Base-by-base conservation (phyloP, 2,113 vertebrate genomes). In the Eubucco bourcierii region DNA sequence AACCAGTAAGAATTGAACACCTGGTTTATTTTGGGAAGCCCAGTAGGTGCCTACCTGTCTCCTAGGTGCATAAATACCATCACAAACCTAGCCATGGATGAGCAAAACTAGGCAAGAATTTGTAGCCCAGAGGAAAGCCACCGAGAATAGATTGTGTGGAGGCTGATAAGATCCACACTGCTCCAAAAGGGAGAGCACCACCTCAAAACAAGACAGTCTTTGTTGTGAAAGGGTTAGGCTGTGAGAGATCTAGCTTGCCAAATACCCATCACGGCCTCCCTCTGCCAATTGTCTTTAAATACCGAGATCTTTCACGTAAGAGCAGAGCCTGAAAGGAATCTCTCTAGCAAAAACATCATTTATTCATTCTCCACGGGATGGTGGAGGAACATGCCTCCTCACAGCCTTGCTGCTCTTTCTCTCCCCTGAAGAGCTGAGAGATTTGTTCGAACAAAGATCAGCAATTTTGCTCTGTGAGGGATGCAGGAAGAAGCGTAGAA, bases 161-260 rank as follows among this genome's bases (percentile, higher is more conserved):
- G 68, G 58, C 83, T 95, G 95, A 93, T 96, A 95, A 96, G 92
- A 95, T 94, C 80, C 93, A 5, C 44, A 29, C 24, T 90, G 73
- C 82, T 91, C 88, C 85, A 80, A 91, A 90, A 75, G 28, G 31
- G 76, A 80, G 90, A 90, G 61, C 33, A 93, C 41, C 85, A 91
- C 76, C 94, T 88, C 71, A 58, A 93, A 94, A 94, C 94, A 96
- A 96, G 95, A 68, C 66, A 16, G 68, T 29, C 91, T 96, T 96
- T 96, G 93, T 96, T 93, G 85, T 64, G 90, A 78, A 90, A 88
- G 72, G 79, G 53, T 71, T 86, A 91, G 80, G 88, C 14, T 82
- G 82, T 85, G 82, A 84, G 92, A 93, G 68, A 29, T 65, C 68
- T 20, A 34, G 68, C 39, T 24, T 95, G 94, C 92, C 96, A 96